Percentiles rank a stretch among this genome's conserved stretches.
Conservation (phyloP, 1,140 invertebrate genomes). For the Spodoptera litura region DNA sequence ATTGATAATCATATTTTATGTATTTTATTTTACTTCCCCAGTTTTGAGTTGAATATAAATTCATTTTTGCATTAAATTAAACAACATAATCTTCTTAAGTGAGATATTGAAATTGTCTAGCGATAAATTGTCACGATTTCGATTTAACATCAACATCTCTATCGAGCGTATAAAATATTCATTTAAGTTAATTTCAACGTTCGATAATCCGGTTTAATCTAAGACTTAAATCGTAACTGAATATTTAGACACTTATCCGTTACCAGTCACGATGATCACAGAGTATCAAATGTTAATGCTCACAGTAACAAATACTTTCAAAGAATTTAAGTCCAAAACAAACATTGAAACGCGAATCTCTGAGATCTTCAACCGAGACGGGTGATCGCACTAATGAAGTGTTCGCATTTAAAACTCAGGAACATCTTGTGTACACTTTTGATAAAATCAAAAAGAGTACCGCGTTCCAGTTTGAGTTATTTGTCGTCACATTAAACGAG, state of each 20-base stretch:
- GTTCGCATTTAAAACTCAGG: conserved; percentile 70
- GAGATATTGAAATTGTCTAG: conserved; percentile 24
- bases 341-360: conserved; percentile 60
- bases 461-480: conserved; percentile 80
- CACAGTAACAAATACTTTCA: conserved; percentile 38
- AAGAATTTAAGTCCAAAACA: conserved; percentile 44
- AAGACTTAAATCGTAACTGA: not conserved
- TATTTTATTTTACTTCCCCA: too few species aligned
- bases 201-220: conserved; percentile 20
- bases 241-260: not conserved
- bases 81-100: conserved; percentile 35
- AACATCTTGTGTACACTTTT: conserved; percentile 65
- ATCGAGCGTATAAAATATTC: conserved; percentile 34
- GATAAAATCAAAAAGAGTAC: conserved; percentile 78
- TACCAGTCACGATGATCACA: not conserved
- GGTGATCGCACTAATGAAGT: conserved; percentile 80
- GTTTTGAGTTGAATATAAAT: not conserved
- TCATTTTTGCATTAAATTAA: conserved; percentile 27
- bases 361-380: conserved; percentile 57
- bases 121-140: conserved; percentile 12
- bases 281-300: conserved; percentile 9
- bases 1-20: too few species aligned
- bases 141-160: conserved; percentile 35
- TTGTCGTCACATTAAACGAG: conserved; percentile 83
- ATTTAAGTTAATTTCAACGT: conserved; percentile 20